These are phyloP conservation scores for Tetranychus cinnabarinus DNA, from an alignment of 1,140 invertebrate genomes.

Conservation along the genomic window DNA sequence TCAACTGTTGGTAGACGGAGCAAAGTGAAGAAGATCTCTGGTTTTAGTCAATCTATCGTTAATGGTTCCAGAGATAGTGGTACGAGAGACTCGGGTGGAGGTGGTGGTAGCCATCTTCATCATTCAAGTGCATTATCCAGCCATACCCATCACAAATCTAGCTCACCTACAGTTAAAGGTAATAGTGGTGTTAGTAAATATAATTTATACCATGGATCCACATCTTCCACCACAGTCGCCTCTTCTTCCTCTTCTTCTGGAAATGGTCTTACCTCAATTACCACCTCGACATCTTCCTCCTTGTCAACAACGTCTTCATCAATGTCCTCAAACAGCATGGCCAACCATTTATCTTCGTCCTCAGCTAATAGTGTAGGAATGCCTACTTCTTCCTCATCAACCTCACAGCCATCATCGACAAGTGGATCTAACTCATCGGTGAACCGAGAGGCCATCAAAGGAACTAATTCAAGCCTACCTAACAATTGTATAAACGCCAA, in stretches of 20 bases:
- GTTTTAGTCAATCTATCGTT: too few species aligned
- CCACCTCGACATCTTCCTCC: neutral
- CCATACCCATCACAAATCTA: too few species aligned
- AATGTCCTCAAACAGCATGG: neutral
- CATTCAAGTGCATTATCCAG: too few species aligned
- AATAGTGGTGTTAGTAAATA: too few species aligned
- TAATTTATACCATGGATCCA: neutral
- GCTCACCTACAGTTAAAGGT: too few species aligned
- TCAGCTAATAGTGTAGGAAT: neutral
- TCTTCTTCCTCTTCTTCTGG: slow-evolving; percentile 92
- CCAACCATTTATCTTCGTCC: neutral
- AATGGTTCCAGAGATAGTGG: too few species aligned
- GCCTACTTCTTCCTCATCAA: neutral
- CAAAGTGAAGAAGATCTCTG: slow-evolving; percentile 10
- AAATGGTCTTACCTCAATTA: neutral
- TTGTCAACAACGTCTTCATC: neutral
- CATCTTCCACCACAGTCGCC: slow-evolving; percentile 37
- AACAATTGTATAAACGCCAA: too few species aligned
- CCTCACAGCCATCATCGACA: neutral
- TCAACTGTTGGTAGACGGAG: slow-evolving; percentile 42
- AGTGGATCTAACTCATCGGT: too few species aligned
- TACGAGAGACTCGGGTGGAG: too few species aligned
- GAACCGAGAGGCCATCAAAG: too few species aligned
- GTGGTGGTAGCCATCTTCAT: too few species aligned
- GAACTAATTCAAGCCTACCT: too few species aligned